Evolutionary conservation across 2,797 vertebrate genomes (phyloP).

Genomic region (Aselliscus stoliczkanus): DNA sequence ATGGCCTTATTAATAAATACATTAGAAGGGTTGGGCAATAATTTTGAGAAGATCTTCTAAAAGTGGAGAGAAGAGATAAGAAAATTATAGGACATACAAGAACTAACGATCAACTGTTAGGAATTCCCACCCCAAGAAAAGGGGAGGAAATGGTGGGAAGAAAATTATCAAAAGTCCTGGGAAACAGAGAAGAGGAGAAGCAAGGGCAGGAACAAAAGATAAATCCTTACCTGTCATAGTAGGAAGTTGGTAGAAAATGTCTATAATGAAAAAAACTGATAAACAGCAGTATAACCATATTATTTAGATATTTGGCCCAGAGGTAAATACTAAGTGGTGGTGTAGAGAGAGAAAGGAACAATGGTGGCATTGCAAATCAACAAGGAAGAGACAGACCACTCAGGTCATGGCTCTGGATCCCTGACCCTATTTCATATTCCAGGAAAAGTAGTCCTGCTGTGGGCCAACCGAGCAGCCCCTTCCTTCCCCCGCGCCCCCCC

Average conservation of each 20-base stretch:
- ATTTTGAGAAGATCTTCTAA: neutral
- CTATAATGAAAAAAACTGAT: neutral
- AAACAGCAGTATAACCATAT: neutral
- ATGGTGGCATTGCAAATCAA: no score
- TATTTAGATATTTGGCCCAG: neutral
- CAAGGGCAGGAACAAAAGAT: neutral
- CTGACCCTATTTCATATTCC: neutral
- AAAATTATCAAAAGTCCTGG: neutral
- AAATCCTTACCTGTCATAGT: neutral
- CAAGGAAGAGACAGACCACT: neutral
- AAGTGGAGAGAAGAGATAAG: neutral
- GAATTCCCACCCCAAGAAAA: neutral
- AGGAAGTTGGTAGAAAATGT: neutral
- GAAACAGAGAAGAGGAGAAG: neutral
- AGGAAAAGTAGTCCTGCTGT: no score
- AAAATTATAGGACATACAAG: neutral
- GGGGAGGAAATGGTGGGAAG: neutral
- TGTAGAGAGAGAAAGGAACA: neutral
- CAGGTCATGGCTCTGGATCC: fast-evolving
- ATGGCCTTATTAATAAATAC: neutral
- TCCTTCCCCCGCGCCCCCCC: no score
- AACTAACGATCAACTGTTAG: neutral
- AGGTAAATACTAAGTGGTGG: neutral
- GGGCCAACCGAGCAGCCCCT: no score
- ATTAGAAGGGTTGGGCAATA: neutral